These are phyloP conservation scores for Corynorhinus townsendii DNA, from an alignment of 2,113 vertebrate species.

Conservation along the genomic window DNA sequence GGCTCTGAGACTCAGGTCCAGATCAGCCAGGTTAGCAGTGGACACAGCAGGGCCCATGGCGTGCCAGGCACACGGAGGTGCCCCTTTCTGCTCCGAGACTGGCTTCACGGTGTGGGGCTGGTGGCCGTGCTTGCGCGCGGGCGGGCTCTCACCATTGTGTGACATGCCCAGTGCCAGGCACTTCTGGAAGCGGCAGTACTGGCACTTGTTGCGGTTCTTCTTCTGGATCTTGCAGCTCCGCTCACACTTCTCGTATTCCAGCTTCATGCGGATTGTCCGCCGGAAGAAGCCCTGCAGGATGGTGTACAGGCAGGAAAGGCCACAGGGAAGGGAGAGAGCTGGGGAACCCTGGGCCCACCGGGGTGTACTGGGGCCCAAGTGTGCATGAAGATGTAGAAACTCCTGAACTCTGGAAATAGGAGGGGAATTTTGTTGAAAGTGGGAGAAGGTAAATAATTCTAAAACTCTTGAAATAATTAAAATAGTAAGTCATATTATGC, in stretches of 20 bases:
- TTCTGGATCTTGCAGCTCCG: constrained; percentile 97
- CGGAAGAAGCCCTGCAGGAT: constrained; percentile 93
- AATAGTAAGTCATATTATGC: not conserved
- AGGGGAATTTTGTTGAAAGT: not conserved
- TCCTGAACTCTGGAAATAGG: not conserved
- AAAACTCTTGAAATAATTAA: not conserved
- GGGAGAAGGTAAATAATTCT: not conserved
- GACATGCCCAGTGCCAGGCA: constrained; percentile 98
- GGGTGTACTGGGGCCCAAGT: not conserved
- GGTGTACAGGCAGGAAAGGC: not conserved
- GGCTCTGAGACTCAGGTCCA: not conserved
- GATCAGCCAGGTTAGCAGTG: not conserved
- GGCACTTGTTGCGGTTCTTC: constrained; percentile 98
- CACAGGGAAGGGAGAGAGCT: not conserved
- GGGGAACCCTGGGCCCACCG: fast-evolving
- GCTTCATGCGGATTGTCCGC: constrained; percentile 95
- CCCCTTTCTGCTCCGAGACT: not conserved
- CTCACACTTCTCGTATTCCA: constrained; percentile 95
- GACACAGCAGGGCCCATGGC: fast-evolving
- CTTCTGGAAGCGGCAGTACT: constrained; percentile 99
- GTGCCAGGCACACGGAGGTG: not conserved
- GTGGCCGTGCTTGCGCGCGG: fast-evolving
- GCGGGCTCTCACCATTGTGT: constrained; percentile 88
- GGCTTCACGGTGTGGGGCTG: not conserved
- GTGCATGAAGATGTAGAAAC: no score